These are phyloP conservation scores for Oscheius onirici DNA, from an alignment of 2,888 invertebrate genomes.

Conservation along the genomic window DNA sequence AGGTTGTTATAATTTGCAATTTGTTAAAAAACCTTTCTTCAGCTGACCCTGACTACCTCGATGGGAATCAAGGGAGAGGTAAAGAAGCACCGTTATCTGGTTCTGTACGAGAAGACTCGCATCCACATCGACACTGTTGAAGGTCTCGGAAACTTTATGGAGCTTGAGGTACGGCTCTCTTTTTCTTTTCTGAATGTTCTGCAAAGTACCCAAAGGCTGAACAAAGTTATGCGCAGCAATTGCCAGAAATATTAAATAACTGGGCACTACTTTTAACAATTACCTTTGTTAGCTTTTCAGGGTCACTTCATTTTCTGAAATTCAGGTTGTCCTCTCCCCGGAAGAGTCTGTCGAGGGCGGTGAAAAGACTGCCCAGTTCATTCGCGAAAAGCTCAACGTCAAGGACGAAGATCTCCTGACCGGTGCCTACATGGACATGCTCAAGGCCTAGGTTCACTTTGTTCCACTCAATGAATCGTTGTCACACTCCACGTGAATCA, in stretches of 20 bases:
- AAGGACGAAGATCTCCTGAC: constrained; percentile 48
- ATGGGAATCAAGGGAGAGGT: constrained; percentile 82
- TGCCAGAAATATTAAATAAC: no score
- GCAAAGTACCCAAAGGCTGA: no score
- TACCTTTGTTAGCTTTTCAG: no score
- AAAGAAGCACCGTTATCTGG: constrained; percentile 81
- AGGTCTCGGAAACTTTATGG: constrained; percentile 83
- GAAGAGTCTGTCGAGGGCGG: constrained; percentile 80
- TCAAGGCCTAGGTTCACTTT: constrained; percentile 12
- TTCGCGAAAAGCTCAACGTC: constrained; percentile 78
- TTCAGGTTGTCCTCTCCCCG: constrained; percentile 78
- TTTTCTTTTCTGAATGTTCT: no score
- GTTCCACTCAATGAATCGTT: not conserved
- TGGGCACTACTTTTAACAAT: no score
- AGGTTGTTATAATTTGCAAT: constrained; percentile 35
- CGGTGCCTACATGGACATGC: constrained; percentile 64
- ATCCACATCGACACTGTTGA: constrained; percentile 86
- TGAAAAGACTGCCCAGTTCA: constrained; percentile 79
- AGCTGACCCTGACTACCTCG: constrained; percentile 75
- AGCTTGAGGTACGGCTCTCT: constrained; percentile 85
- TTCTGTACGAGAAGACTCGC: constrained; percentile 84
- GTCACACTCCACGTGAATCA: no score
- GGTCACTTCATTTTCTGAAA: not conserved
- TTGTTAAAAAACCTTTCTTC: not conserved
- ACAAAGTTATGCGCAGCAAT: no score